Evolutionary conservation across 2,113 vertebrate species (phyloP).

Genomic region (Phylloscopus trochilus): DNA sequence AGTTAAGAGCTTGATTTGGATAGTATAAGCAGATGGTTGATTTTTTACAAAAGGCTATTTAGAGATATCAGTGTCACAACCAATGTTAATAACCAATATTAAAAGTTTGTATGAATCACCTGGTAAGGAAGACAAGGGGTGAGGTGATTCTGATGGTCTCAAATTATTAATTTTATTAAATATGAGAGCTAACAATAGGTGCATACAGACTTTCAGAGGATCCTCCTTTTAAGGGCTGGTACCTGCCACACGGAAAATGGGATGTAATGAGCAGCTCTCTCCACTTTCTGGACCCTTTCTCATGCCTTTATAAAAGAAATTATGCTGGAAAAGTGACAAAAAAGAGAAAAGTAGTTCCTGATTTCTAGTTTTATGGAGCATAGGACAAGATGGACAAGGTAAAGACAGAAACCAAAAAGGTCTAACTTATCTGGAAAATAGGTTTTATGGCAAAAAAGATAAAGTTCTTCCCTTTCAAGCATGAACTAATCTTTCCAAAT

Average conservation of each 20-base stretch:
- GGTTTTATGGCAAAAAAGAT: not conserved
- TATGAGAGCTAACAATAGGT: not conserved
- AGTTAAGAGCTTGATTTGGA: not conserved
- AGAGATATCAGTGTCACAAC: not conserved
- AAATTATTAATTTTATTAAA: not conserved
- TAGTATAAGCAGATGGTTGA: not conserved
- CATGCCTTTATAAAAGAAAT: not conserved
- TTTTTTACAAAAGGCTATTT: not conserved
- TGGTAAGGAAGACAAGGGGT: not conserved
- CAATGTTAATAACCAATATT: not conserved
- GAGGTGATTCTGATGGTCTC: not conserved
- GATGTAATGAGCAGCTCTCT: not conserved
- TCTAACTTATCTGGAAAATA: not conserved
- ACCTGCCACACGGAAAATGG: not conserved
- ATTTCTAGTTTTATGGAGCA: not conserved
- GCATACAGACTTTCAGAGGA: not conserved
- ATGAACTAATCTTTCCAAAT: not conserved
- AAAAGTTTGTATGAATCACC: not conserved
- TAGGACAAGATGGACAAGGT: not conserved
- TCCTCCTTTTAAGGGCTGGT: not conserved
- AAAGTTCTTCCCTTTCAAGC: not conserved
- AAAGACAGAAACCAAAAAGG: not conserved
- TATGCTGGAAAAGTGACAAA: not conserved
- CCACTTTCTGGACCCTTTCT: not conserved
- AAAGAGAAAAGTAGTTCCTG: not conserved